Percentiles rank a stretch among this genome's conserved stretches.
Conservation (phyloP, 2,113 vertebrate species). For the Nothoprocta perdicaria region DNA sequence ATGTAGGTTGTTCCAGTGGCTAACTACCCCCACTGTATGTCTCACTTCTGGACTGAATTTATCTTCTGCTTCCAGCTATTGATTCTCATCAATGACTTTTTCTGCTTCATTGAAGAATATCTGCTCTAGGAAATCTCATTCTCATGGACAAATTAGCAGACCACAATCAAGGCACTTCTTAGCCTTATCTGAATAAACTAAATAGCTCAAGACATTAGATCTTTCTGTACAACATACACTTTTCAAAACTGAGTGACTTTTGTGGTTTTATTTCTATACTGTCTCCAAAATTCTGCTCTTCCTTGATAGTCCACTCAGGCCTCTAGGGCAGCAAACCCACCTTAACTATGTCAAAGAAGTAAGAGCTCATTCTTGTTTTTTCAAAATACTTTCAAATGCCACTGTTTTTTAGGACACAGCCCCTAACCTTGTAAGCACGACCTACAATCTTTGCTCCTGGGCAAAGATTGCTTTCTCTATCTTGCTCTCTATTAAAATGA, state of each 20-base stretch:
- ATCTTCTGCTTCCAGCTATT: not conserved
- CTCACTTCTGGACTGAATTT: not conserved
- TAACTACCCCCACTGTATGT: not conserved
- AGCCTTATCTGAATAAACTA: not conserved
- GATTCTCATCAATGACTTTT: not conserved
- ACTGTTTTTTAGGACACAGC: not conserved
- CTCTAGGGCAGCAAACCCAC: not conserved
- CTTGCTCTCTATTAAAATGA: not conserved
- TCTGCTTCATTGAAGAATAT: not conserved
- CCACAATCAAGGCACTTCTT: not conserved
- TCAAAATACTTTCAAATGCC: not conserved
- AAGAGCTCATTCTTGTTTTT: not conserved
- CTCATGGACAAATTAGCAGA: not conserved
- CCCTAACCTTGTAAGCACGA: not conserved
- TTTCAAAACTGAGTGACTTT: not conserved
- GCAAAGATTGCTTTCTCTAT: not conserved
- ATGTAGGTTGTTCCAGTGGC: not conserved
- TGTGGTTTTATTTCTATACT: not conserved
- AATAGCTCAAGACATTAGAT: not conserved
- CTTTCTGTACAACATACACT: not conserved
- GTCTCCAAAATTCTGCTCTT: not conserved
- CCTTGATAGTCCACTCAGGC: not conserved
- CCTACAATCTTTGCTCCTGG: not conserved
- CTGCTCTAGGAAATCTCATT: not conserved
- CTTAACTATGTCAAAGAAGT: not conserved